These are phyloP conservation scores for Xyrichtys novacula DNA, from an alignment of 2,797 vertebrate genomes.

Conservation along the genomic window DNA sequence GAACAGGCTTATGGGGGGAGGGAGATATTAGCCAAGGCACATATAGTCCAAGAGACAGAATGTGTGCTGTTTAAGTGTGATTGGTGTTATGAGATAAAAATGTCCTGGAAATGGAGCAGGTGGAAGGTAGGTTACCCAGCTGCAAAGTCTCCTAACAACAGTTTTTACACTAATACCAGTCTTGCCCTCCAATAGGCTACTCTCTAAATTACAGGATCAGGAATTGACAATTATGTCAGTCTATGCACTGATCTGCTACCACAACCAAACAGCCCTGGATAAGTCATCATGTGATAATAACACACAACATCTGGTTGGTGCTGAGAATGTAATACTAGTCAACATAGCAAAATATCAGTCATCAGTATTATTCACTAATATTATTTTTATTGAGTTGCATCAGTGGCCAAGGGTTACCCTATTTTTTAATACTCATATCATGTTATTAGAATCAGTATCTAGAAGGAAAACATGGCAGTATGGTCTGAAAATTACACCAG, in stretches of 20 bases:
- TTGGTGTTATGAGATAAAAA: slow-evolving; percentile 5
- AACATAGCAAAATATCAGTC: too few relatives aligned
- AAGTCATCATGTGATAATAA: too few relatives aligned
- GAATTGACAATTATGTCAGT: not conserved
- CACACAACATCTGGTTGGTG: too few relatives aligned
- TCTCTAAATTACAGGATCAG: not conserved
- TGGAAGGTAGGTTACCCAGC: not conserved
- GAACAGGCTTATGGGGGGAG: slow-evolving; percentile 16
- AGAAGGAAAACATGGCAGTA: not conserved
- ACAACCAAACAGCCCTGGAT: too few relatives aligned
- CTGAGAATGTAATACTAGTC: too few relatives aligned
- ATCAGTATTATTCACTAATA: too few relatives aligned
- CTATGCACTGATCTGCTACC: not conserved
- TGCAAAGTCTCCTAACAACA: slow-evolving; percentile 1
- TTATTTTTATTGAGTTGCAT: too few relatives aligned
- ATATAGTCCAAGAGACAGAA: slow-evolving; percentile 2
- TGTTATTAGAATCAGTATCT: not conserved
- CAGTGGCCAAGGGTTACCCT: not conserved
- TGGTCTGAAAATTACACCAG: too few relatives aligned
- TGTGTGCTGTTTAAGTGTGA: slow-evolving; percentile 13
- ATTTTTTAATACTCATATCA: not conserved
- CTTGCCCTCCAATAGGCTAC: too few relatives aligned
- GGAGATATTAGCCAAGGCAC: slow-evolving; percentile 22
- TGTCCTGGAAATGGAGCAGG: slow-evolving; percentile 11
- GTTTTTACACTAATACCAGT: not conserved